Evolutionary conservation across 1,140 invertebrate genomes (phyloP).

Genomic region (Mya arenaria): DNA sequence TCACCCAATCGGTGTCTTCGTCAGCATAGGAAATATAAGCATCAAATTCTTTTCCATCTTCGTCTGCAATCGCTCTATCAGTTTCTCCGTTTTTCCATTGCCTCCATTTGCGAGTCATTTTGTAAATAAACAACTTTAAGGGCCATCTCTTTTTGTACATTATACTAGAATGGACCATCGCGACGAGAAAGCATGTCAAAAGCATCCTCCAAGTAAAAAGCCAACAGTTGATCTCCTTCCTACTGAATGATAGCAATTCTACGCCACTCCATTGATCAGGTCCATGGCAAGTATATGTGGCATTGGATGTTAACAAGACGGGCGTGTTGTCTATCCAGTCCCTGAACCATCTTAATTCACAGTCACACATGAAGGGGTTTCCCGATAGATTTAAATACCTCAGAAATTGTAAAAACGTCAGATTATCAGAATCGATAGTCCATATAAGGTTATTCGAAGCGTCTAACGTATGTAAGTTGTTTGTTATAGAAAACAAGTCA

Average conservation of each 20-base stretch:
- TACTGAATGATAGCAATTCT: conserved; percentile 60
- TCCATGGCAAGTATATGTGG: conserved; percentile 61
- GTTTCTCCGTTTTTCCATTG: not conserved
- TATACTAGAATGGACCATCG: conserved; percentile 27
- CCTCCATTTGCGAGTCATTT: not conserved
- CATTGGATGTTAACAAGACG: conserved; percentile 44
- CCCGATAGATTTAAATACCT: conserved; percentile 61
- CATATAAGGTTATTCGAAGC: conserved; percentile 67
- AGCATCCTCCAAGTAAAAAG: conserved; percentile 58
- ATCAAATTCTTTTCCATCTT: conserved; percentile 52
- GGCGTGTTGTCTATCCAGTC: conserved; percentile 68
- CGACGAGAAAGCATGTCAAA: conserved; percentile 37
- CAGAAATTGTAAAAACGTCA: conserved; percentile 57
- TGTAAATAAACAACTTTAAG: conserved; percentile 58
- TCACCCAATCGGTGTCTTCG: conserved; percentile 62
- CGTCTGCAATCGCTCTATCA: conserved; percentile 22
- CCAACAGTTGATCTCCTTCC: conserved; percentile 65
- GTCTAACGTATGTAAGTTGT: conserved; percentile 52
- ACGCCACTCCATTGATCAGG: conserved; percentile 65
- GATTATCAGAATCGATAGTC: conserved; percentile 58
- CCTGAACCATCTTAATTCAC: conserved; percentile 71
- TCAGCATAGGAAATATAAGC: conserved; percentile 64
- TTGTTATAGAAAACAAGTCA: conserved; percentile 56
- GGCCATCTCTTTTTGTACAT: conserved; percentile 67
- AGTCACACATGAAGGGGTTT: conserved; percentile 71